Evolutionary conservation across 2,888 invertebrate genomes (phyloP).

Genomic region (Eueremaeus valkanovi): DNA sequence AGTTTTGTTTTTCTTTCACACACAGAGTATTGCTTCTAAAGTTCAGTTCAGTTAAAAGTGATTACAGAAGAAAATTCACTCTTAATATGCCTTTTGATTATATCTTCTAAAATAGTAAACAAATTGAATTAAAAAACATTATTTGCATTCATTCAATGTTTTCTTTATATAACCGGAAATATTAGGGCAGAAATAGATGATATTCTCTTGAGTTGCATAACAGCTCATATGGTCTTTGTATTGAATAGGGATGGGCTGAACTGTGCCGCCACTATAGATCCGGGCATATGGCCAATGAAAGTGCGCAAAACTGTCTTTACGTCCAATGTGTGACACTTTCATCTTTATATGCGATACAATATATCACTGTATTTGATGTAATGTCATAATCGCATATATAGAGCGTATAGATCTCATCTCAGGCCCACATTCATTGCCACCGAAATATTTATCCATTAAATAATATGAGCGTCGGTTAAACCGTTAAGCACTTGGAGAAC

Average conservation of each 20-base stretch:
- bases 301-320: slow-evolving; percentile 1
- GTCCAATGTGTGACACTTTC: slow-evolving; percentile 28
- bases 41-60: too few species aligned
- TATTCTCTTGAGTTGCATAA: background rate
- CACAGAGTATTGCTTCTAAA: too few species aligned
- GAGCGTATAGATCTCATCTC: slow-evolving; percentile 19
- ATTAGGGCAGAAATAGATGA: background rate
- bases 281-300: background rate
- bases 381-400: slow-evolving; percentile 22
- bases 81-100: too few species aligned
- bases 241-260: slow-evolving; percentile 15
- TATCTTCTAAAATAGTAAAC: background rate
- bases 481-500: background rate
- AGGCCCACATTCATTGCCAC: background rate
- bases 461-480: background rate
- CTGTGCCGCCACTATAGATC: background rate
- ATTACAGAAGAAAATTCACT: too few species aligned
- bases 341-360: background rate
- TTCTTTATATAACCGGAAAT: slow-evolving; percentile 8
- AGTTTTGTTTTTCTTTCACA: too few species aligned
- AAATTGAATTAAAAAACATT: background rate
- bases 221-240: background rate
- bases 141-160: background rate
- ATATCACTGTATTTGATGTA: background rate
- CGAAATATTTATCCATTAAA: background rate